Conservation (phyloP, 2,888 invertebrate genomes). For the Phrixothrix hirtus region DNA sequence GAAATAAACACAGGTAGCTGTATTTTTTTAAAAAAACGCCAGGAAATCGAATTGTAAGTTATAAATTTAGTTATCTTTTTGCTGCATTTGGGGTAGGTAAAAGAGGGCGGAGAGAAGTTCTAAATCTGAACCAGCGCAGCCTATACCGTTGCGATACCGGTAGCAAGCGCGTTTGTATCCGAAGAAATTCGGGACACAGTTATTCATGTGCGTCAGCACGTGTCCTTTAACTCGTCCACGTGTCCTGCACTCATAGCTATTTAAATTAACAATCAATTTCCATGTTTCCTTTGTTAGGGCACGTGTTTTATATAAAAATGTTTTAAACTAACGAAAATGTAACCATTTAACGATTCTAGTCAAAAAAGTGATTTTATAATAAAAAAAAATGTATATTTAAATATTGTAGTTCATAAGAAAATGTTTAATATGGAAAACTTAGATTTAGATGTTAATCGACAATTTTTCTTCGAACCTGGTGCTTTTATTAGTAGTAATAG, state of each 20-base stretch:
- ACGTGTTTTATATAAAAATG: neutral
- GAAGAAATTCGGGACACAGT: neutral
- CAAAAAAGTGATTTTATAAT: too few relatives aligned
- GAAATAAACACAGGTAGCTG: too few relatives aligned
- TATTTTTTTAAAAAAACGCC: too few relatives aligned
- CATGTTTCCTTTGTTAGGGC: slow-evolving; percentile 10
- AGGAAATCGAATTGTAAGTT: too few relatives aligned
- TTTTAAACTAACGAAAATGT: too few relatives aligned
- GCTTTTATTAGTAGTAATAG: slow-evolving; percentile 56
- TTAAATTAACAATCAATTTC: slow-evolving; percentile 14
- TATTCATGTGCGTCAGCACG: slow-evolving; percentile 38
- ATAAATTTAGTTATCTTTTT: too few relatives aligned
- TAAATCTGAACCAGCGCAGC: too few relatives aligned
- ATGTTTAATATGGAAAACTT: slow-evolving; percentile 71
- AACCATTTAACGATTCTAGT: too few relatives aligned
- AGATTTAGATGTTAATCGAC: slow-evolving; percentile 69
- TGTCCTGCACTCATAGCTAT: slow-evolving; percentile 10
- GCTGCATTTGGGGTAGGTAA: too few relatives aligned
- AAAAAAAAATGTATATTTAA: too few relatives aligned
- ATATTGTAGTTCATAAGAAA: slow-evolving; percentile 9
- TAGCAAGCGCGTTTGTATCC: neutral
- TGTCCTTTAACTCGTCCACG: slow-evolving; percentile 33
- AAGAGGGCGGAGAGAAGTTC: too few relatives aligned
- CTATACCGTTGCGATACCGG: neutral
- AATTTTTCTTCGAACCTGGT: slow-evolving; percentile 64